Conservation (phyloP, 2,888 invertebrate species). For the Thymelicus sylvestris region DNA sequence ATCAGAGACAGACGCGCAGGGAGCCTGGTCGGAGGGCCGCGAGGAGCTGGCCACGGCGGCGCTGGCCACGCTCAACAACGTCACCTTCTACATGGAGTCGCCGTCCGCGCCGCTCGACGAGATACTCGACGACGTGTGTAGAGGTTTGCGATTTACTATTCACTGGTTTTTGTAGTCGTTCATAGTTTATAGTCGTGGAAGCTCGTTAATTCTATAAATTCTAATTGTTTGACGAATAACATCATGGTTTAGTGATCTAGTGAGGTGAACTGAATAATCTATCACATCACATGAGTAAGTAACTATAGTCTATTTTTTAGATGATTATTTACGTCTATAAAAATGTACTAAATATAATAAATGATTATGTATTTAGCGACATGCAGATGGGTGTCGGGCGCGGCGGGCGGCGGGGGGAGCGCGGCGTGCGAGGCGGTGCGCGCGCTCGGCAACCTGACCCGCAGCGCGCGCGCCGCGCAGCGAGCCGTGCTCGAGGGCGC, state of each 20-base stretch:
- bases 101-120: slow-evolving; percentile 84
- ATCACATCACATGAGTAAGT: too few relatives aligned
- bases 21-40: slow-evolving; percentile 63
- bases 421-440: slow-evolving; percentile 88
- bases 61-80: slow-evolving; percentile 92
- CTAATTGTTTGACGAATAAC: too few relatives aligned
- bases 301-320: too few relatives aligned
- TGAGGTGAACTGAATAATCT: too few relatives aligned
- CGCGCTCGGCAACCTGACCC: slow-evolving; percentile 92
- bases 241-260: too few relatives aligned
- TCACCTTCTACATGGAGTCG: slow-evolving; percentile 89
- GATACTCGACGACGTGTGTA: slow-evolving; percentile 81
- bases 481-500: slow-evolving; percentile 89
- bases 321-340: not conserved
- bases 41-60: slow-evolving; percentile 92
- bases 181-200: too few relatives aligned
- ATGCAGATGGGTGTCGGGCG: slow-evolving; percentile 64
- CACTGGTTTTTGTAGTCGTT: too few relatives aligned
- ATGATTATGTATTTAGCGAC: slow-evolving; percentile 52
- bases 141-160: not conserved
- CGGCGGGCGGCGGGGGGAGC: slow-evolving; percentile 49
- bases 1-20: not conserved
- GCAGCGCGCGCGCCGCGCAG: slow-evolving; percentile 89
- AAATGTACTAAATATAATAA: not conserved
- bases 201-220: too few relatives aligned